These are phyloP conservation scores for Papilio machaon DNA, from an alignment of 1,140 invertebrate species.

Conservation along the genomic window DNA sequence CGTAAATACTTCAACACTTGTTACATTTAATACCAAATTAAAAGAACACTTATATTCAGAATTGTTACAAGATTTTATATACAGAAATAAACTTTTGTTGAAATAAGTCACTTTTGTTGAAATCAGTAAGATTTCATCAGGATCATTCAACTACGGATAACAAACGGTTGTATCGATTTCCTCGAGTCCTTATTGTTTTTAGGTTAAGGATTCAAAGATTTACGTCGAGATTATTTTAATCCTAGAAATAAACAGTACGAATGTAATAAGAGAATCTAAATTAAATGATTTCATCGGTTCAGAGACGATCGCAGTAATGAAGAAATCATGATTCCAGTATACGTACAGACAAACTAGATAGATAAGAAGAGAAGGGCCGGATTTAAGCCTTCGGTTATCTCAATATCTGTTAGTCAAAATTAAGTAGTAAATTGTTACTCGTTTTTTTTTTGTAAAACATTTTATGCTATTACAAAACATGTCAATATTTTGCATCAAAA, in stretches of 20 bases:
- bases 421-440: neutral
- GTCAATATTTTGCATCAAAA: neutral
- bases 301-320: neutral
- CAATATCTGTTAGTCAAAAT: neutral
- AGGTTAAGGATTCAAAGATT: too few species aligned
- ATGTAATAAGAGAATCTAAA: neutral
- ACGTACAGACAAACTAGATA: neutral
- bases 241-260: neutral
- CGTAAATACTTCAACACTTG: neutral
- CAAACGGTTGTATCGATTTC: neutral
- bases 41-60: too few species aligned
- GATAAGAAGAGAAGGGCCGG: slow-evolving; percentile 1
- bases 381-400: neutral
- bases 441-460: neutral
- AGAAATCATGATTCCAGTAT: neutral
- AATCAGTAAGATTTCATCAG: neutral
- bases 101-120: neutral
- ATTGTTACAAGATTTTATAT: too few species aligned
- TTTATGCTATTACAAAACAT: neutral
- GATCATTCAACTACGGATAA: neutral
- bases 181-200: neutral
- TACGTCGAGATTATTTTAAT: neutral
- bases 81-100: neutral
- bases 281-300: neutral
- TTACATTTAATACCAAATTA: too few species aligned